phyloP scores from a whole-genome alignment of 1,140 invertebrate species.

The Diprion similis region DNA sequence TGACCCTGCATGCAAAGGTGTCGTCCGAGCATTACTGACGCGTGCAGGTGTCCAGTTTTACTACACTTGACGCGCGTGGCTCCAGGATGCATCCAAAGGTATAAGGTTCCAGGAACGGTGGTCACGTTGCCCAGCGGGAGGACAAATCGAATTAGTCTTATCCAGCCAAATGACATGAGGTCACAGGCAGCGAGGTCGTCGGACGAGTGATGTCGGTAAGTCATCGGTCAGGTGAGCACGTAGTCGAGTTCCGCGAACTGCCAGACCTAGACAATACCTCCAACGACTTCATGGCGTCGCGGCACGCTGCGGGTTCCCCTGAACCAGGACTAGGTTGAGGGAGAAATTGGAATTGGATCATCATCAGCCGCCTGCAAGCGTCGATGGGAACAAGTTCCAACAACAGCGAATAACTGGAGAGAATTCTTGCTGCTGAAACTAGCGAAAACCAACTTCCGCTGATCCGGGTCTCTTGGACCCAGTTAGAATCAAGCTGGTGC shows the following conservation, averaged over 20 bases:
- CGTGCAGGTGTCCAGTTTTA: too few species aligned
- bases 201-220: background rate
- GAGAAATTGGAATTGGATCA: background rate
- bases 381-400: background rate
- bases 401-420: background rate
- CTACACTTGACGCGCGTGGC: background rate
- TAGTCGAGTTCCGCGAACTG: constrained; percentile 11
- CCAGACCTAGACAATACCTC: constrained; percentile 13
- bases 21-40: too few species aligned
- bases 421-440: too few species aligned
- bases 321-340: too few species aligned
- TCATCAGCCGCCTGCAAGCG: background rate
- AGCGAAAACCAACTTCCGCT: background rate
- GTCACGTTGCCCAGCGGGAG: background rate
- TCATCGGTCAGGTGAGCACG: constrained; percentile 3
- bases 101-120: background rate
- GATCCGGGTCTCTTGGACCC: background rate
- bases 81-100: background rate
- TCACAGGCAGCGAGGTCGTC: background rate
- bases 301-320: too few species aligned
- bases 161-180: background rate
- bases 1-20: too few species aligned
- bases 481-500: background rate
- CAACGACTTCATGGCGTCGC: background rate
- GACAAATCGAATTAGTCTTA: constrained; percentile 6